These are phyloP conservation scores for Cheilosia impressa DNA, from an alignment of 2,888 invertebrate species.

Conservation along the genomic window DNA sequence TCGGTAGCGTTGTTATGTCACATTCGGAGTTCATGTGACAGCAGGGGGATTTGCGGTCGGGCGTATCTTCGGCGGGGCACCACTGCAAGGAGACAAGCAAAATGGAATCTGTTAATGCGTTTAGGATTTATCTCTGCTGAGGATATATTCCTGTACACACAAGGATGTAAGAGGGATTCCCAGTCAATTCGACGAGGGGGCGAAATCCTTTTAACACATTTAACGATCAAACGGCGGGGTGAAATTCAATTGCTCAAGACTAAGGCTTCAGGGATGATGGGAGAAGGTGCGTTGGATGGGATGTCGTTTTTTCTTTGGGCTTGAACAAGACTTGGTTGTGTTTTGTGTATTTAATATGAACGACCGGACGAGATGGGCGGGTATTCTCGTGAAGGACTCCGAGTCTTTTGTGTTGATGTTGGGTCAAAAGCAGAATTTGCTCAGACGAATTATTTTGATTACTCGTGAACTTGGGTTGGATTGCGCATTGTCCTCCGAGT, in stretches of 20 bases:
- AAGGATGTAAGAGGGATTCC: constrained; percentile 4
- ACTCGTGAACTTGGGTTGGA: constrained; percentile 36
- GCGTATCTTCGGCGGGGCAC: constrained; percentile 81
- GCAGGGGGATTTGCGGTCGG: constrained; percentile 83
- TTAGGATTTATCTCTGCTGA: constrained; percentile 19
- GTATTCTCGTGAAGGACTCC: neutral
- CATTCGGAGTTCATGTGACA: constrained; percentile 82
- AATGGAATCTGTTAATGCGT: constrained; percentile 43
- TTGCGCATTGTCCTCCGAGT: constrained; percentile 26
- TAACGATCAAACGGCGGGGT: constrained; percentile 23
- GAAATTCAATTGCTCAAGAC: constrained; percentile 12
- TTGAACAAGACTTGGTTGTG: constrained; percentile 22
- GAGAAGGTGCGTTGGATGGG: neutral
- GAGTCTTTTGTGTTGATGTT: neutral
- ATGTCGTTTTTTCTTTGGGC: constrained; percentile 6
- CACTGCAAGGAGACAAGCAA: constrained; percentile 78
- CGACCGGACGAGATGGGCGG: constrained; percentile 31
- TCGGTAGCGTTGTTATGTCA: constrained; percentile 82
- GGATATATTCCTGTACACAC: neutral
- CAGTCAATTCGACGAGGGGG: neutral
- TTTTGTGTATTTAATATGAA: constrained; percentile 49
- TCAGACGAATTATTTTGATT: constrained; percentile 51
- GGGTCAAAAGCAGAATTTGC: constrained; percentile 16
- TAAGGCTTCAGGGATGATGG: neutral
- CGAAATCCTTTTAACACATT: constrained; percentile 34